These are phyloP conservation scores for Stylophora pistillata DNA, from an alignment of 64 coral and sea anemone species.

Conservation along the genomic window DNA sequence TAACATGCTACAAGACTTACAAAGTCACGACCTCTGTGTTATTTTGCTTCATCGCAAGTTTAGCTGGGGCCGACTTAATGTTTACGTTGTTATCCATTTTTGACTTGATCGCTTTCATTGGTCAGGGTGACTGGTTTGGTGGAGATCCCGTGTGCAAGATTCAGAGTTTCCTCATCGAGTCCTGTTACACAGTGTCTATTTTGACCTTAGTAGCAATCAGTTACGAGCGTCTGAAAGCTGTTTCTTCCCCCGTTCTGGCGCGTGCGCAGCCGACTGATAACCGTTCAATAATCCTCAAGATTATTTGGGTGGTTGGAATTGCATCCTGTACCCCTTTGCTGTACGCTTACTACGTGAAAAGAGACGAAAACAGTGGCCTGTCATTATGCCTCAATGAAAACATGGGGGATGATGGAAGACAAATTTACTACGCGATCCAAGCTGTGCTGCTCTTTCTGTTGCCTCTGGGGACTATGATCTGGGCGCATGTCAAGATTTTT, in stretches of 20 bases:
- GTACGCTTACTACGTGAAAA: slow-evolving; percentile 66
- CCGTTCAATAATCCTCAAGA: slow-evolving; percentile 23
- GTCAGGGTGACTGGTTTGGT: slow-evolving; percentile 60
- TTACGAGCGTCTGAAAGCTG: slow-evolving; percentile 56
- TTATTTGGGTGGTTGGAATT: slow-evolving; percentile 63
- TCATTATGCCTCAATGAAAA: slow-evolving; percentile 56
- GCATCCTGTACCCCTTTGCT: slow-evolving; percentile 58
- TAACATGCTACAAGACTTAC: slow-evolving; percentile 78
- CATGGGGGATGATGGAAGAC: slow-evolving; percentile 67
- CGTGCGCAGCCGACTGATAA: slow-evolving; percentile 20
- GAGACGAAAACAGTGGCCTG: background rate
- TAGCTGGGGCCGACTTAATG: slow-evolving; percentile 69
- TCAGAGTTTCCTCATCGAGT: slow-evolving; percentile 84
- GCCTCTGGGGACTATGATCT: slow-evolving; percentile 62
- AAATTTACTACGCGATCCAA: slow-evolving; percentile 82
- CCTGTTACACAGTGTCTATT: slow-evolving; percentile 72
- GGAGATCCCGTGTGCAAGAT: slow-evolving; percentile 63
- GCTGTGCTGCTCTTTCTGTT: slow-evolving; percentile 61
- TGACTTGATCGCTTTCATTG: slow-evolving; percentile 69
- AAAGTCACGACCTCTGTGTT: slow-evolving; percentile 40
- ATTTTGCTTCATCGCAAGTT: slow-evolving; percentile 74
- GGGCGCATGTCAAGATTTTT: slow-evolving; percentile 66
- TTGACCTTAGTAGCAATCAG: slow-evolving; percentile 79
- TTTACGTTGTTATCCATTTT: slow-evolving; percentile 75
- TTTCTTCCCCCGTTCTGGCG: slow-evolving; percentile 69